A percentile compares a stretch with the other conserved stretches of the same genome.
Evolutionary conservation across 2,888 invertebrate genomes (phyloP).

Genomic region (Leucozona laternaria): DNA sequence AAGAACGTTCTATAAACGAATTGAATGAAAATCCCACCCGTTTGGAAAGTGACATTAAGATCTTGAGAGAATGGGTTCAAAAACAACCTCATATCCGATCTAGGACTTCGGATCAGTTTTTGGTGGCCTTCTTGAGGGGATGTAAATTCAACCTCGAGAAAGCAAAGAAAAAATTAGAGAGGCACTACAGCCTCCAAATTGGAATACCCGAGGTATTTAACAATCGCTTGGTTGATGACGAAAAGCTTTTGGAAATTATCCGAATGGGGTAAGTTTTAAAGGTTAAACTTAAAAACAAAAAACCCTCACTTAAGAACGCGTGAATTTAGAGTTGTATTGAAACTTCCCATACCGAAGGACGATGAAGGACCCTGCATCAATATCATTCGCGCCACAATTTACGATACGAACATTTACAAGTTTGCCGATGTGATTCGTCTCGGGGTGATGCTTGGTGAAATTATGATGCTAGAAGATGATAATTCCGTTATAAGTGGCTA

Average conservation of each 20-base stretch:
- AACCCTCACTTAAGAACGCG: background rate
- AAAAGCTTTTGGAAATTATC: conserved; percentile 80
- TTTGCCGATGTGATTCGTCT: conserved; percentile 85
- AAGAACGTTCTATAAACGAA: conserved; percentile 79
- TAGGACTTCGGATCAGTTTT: conserved; percentile 84
- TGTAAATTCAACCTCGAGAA: conserved; percentile 85
- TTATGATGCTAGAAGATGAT: conserved; percentile 87
- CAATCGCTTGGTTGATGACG: conserved; percentile 79
- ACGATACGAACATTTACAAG: conserved; percentile 84
- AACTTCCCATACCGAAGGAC: conserved; percentile 80
- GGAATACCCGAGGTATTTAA: conserved; percentile 87
- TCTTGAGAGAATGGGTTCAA: conserved; percentile 84
- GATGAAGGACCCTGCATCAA: conserved; percentile 84
- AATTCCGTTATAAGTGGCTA: conserved; percentile 85
- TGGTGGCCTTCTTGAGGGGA: conserved; percentile 85
- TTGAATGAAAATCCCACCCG: conserved; percentile 84
- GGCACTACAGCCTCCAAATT: conserved; percentile 86
- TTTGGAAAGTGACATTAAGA: conserved; percentile 80
- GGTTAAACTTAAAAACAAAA: background rate
- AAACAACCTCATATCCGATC: conserved; percentile 84
- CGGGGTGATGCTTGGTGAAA: conserved; percentile 87
- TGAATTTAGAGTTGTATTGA: conserved; percentile 78
- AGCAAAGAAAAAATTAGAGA: conserved; percentile 85
- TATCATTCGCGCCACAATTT: conserved; percentile 85
- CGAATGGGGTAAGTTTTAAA: conserved; percentile 79